phyloP scores from a whole-genome alignment of 2,888 invertebrate species.

The Apamea epomidion region DNA sequence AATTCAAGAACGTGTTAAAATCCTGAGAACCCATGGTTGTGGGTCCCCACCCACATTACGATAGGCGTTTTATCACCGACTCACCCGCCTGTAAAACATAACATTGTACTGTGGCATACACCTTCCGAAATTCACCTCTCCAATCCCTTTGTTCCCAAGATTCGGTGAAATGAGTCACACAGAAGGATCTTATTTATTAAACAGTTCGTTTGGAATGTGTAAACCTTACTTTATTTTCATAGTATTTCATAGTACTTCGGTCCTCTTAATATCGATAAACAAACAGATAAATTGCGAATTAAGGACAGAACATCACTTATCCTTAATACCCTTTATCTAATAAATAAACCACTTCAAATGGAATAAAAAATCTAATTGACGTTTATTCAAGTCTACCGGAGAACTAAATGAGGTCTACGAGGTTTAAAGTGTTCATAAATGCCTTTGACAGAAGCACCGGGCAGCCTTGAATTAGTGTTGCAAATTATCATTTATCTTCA shows the following conservation, averaged over 20 bases:
- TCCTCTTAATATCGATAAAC: conserved; percentile 45
- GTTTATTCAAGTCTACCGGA: conserved; percentile 41
- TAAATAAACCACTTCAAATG: conserved; percentile 46
- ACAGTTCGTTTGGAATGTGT: conserved; percentile 34
- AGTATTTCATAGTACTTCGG: conserved; percentile 41
- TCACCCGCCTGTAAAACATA: conserved; percentile 69
- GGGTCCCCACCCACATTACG: conserved; percentile 68
- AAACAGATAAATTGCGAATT: conserved; percentile 51
- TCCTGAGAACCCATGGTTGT: conserved; percentile 70
- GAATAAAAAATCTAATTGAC: conserved; percentile 45
- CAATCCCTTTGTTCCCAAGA: conserved; percentile 67
- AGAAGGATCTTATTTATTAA: conserved; percentile 57
- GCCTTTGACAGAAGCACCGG: conserved; percentile 49
- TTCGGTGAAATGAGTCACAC: conserved; percentile 60
- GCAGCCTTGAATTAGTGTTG: conserved; percentile 50
- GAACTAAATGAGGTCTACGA: conserved; percentile 45
- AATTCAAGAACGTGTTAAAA: conserved; percentile 43
- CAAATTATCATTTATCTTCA: conserved; percentile 61
- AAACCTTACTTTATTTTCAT: conserved; percentile 44
- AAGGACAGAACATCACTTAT: conserved; percentile 45
- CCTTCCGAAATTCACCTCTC: conserved; percentile 66
- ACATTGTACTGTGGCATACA: conserved; percentile 59
- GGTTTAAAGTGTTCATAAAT: conserved; percentile 52
- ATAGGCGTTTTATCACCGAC: conserved; percentile 79
- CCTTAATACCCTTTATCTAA: conserved; percentile 37